Percentiles rank a stretch among this genome's conserved stretches.
phyloP scores from a whole-genome alignment of 1,140 invertebrate species.

The Drosophila bocki region DNA sequence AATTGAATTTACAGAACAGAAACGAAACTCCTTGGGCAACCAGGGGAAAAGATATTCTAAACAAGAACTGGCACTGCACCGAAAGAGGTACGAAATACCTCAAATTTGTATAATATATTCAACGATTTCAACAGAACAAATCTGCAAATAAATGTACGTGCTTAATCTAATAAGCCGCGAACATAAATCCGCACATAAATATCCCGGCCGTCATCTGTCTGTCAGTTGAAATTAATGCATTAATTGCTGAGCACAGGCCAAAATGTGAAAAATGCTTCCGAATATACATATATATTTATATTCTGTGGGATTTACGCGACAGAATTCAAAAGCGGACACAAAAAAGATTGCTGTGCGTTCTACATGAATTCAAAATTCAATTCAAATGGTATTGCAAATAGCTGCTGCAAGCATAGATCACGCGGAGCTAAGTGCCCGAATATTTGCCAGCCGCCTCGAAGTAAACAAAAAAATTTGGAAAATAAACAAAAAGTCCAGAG shows the following conservation, averaged over 20 bases:
- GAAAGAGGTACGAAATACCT: not conserved
- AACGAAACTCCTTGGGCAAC: conserved; percentile 11
- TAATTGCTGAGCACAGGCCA: conserved; percentile 48
- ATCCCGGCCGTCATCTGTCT: conserved; percentile 52
- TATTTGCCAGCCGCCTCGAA: conserved; percentile 50
- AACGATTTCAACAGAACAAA: conserved; percentile 8
- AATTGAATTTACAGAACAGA: conserved; percentile 39
- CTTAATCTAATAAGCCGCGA: conserved; percentile 52
- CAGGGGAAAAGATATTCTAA: conserved; percentile 1
- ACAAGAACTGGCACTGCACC: conserved; percentile 2
- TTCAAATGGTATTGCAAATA: conserved; percentile 11
- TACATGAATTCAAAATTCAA: conserved; percentile 39
- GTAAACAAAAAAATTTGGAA: conserved; percentile 60
- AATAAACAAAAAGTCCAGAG: conserved; percentile 39
- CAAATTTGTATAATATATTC: not conserved
- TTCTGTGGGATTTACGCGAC: conserved; percentile 27
- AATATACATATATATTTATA: conserved; percentile 3
- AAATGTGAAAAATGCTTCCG: conserved; percentile 24
- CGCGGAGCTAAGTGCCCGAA: conserved; percentile 64
- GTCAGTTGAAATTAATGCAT: conserved; percentile 67
- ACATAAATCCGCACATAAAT: conserved; percentile 61
- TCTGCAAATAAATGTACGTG: conserved; percentile 16
- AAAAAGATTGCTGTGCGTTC: conserved; percentile 34
- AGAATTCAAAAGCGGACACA: not conserved
- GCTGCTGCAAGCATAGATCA: conserved; percentile 44